Conservation (phyloP, 2,113 vertebrate species). For the Oxyruncus cristatus region DNA sequence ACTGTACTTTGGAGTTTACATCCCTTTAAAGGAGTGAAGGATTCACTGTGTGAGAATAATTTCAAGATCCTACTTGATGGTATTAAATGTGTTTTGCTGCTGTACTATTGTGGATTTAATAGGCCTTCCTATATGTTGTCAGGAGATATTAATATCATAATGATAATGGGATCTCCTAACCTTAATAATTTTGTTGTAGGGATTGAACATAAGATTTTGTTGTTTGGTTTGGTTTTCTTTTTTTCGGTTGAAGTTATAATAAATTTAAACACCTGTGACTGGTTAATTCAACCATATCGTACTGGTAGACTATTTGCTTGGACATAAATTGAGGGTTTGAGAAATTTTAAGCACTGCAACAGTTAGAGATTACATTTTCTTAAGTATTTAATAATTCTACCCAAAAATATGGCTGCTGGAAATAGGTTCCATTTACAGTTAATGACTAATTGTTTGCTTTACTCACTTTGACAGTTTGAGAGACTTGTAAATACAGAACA, state of each 20-base stretch:
- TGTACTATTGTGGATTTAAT: slow-evolving; percentile 44
- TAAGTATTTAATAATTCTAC: background rate
- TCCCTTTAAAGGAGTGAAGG: background rate
- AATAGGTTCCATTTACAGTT: background rate
- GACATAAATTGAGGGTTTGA: background rate
- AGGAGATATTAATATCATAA: slow-evolving; percentile 32
- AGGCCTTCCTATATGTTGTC: slow-evolving; percentile 21
- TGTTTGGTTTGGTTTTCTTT: background rate
- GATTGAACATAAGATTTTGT: background rate
- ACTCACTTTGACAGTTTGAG: background rate
- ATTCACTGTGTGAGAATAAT: slow-evolving; percentile 17
- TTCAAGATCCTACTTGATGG: background rate
- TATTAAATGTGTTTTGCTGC: slow-evolving; percentile 13
- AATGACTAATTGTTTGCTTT: background rate
- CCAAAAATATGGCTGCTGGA: background rate
- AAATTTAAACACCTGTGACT: background rate
- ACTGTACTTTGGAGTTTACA: background rate
- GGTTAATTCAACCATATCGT: background rate
- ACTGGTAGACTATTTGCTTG: background rate
- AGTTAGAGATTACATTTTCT: background rate
- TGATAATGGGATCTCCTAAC: slow-evolving; percentile 13
- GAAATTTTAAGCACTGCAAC: background rate
- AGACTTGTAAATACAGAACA: background rate
- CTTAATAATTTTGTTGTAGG: background rate
- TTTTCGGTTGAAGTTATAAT: background rate